phyloP scores from a whole-genome alignment of 2,113 vertebrate species.

The Toxotes jaculatrix region DNA sequence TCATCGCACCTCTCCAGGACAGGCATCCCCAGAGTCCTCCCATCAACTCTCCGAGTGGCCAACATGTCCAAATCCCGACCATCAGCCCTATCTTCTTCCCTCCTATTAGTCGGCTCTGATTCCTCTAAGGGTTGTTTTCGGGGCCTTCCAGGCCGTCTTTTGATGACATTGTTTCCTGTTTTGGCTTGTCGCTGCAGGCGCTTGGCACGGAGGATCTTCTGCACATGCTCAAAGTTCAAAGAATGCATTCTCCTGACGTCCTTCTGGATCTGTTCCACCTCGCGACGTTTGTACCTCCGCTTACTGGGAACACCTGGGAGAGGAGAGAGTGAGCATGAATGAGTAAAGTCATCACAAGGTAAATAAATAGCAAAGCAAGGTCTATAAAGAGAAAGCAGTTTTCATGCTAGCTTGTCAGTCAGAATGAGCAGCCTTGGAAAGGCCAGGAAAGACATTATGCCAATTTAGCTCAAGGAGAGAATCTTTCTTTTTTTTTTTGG shows the following conservation, averaged over 20 bases:
- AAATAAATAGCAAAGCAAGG: slow-evolving; percentile 49
- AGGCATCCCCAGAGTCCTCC: slow-evolving; percentile 91
- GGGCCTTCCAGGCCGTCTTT: slow-evolving; percentile 93
- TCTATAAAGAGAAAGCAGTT: slow-evolving; percentile 31
- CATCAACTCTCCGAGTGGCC: slow-evolving; percentile 60
- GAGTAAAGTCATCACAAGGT: slow-evolving; percentile 44
- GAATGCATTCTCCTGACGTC: slow-evolving; percentile 95
- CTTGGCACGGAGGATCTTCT: slow-evolving; percentile 99
- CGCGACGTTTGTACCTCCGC: slow-evolving; percentile 91
- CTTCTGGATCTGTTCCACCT: slow-evolving; percentile 96
- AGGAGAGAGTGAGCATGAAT: slow-evolving; percentile 54
- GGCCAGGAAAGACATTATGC: slow-evolving; percentile 63
- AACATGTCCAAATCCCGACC: slow-evolving; percentile 70
- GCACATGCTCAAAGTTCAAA: slow-evolving; percentile 98
- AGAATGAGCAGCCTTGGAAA: slow-evolving; percentile 61
- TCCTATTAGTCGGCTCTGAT: slow-evolving; percentile 61
- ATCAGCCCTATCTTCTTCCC: slow-evolving; percentile 66
- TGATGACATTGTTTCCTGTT: slow-evolving; percentile 98
- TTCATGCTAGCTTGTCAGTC: slow-evolving; percentile 37
- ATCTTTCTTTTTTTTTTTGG: slow-evolving; percentile 53
- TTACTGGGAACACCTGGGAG: slow-evolving; percentile 81
- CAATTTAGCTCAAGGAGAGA: slow-evolving; percentile 69
- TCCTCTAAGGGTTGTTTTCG: slow-evolving; percentile 91
- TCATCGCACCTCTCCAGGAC: slow-evolving; percentile 95
- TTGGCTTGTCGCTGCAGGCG: slow-evolving; percentile 98